phyloP scores from a whole-genome alignment of 2,797 vertebrate species.

The Ammospiza maritima region DNA sequence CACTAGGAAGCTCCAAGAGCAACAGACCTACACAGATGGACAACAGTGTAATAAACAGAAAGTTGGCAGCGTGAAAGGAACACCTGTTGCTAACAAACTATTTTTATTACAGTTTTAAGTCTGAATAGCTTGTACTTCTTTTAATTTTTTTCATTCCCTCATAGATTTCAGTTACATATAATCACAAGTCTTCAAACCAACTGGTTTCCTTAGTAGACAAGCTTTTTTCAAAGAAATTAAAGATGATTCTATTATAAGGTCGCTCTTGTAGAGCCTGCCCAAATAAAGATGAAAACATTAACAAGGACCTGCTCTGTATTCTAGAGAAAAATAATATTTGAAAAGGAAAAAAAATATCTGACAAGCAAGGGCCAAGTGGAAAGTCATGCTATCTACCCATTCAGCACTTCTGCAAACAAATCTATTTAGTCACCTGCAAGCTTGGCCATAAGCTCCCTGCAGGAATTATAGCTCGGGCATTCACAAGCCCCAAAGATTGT shows the following conservation, averaged over 20 bases:
- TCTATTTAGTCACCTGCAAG: conserved; percentile 34
- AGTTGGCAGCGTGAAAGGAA: not conserved
- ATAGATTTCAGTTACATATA: not conserved
- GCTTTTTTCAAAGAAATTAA: not conserved
- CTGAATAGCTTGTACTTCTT: not conserved
- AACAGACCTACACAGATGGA: not conserved
- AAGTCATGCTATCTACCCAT: conserved; percentile 26
- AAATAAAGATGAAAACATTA: conserved; percentile 9
- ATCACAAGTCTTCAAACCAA: not conserved
- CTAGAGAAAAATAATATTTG: not conserved
- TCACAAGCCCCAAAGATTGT: conserved; percentile 6
- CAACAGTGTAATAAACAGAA: not conserved
- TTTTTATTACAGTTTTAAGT: not conserved
- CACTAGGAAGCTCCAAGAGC: not conserved
- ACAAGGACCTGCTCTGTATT: not conserved
- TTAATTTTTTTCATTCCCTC: not conserved
- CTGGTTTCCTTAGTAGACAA: not conserved
- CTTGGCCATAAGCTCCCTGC: conserved; percentile 19
- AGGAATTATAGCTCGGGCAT: conserved; percentile 39
- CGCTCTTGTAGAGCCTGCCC: not conserved
- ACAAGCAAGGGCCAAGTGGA: not conserved
- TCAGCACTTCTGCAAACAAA: conserved; percentile 50
- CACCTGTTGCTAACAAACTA: not conserved
- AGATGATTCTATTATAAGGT: not conserved
- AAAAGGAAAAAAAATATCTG: not conserved